Evolutionary conservation across 2,797 vertebrate species (phyloP), one percentile per base, ranked within the genome.

Genomic region (Margarornis squamiger): DNA sequence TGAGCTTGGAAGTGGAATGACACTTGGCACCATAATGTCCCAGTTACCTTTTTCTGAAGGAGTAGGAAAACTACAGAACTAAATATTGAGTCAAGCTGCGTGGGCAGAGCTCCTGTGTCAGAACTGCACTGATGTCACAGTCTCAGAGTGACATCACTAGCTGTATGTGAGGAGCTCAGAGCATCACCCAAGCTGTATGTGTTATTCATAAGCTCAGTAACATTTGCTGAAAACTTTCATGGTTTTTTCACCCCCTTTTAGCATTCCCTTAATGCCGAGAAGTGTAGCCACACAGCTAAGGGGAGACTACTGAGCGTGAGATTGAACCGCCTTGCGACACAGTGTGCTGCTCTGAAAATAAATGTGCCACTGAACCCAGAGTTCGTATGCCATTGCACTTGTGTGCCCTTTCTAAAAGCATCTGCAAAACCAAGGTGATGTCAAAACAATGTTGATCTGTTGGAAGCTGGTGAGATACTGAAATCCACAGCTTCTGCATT

Each of bases 21-120:
- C 89, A 36, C 71, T 95, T 88, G 81, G 91, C 80, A 90, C 67
- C 36, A 3, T 30, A 26, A 59, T 45, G 78, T 85, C 92, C 94
- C 94, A 96, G 78, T 94, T 94, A 55, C 15, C 57, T 59, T 71
- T 59, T 91, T 91, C 39, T 87, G 39, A 59, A 90, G 88, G 72
- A 87, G 79, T 38, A 85, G 81, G 81, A 92, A 81, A 95, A 39
- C 74, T 72, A 49, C 81, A 80, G 91, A 89, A 68, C 70, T 82
- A 74, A 91, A 87, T 63, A 82, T 12, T 62, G 75, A 94, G 73
- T 92, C 81, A 93, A 72, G 63, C 75, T 84, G 66, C 0, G 67
- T 90, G 70, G 91, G 72, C 91, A 94, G 89, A 92, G 34, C 78
- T 73, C 30, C 41, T 6, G 14, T 82, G 76, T 86, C 29, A 61